These are phyloP conservation scores for Manis crassicaudata DNA, from an alignment of 2,797 vertebrate species.

Conservation along the genomic window DNA sequence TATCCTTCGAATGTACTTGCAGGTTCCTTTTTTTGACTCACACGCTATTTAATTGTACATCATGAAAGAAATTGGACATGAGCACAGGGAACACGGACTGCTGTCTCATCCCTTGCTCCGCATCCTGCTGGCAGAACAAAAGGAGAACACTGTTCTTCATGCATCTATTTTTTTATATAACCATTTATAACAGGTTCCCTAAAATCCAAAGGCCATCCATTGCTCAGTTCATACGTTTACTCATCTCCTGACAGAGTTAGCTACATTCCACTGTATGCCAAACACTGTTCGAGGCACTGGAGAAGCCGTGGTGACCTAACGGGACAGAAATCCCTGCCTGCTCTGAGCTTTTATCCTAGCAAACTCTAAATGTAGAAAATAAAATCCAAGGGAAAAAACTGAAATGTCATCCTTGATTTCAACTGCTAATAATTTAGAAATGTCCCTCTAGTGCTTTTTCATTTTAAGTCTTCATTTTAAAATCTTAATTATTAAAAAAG, in stretches of 20 bases:
- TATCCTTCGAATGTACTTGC: not conserved
- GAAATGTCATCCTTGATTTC: not conserved
- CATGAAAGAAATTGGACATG: not conserved
- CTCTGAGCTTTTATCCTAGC: not conserved
- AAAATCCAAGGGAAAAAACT: not conserved
- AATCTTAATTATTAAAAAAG: not conserved
- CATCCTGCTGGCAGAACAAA: not conserved
- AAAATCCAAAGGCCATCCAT: not conserved
- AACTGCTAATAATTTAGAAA: not conserved
- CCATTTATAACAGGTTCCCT: not conserved
- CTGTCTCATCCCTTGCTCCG: not conserved
- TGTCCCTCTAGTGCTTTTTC: not conserved
- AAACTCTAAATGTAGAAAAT: not conserved
- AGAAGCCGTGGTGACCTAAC: not conserved
- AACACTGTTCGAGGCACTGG: not conserved
- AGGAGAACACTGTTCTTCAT: not conserved
- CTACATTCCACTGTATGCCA: not conserved
- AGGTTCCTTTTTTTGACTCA: not conserved
- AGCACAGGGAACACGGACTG: not conserved
- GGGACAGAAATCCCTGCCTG: not conserved
- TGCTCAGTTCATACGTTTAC: not conserved
- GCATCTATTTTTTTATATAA: not conserved
- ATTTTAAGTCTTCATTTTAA: not conserved
- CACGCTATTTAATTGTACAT: not conserved
- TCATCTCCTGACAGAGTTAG: not conserved